These are phyloP conservation scores for Tokudaia tokunoshimensis DNA, from an alignment of 2,797 vertebrate species.

Conservation along the genomic window DNA sequence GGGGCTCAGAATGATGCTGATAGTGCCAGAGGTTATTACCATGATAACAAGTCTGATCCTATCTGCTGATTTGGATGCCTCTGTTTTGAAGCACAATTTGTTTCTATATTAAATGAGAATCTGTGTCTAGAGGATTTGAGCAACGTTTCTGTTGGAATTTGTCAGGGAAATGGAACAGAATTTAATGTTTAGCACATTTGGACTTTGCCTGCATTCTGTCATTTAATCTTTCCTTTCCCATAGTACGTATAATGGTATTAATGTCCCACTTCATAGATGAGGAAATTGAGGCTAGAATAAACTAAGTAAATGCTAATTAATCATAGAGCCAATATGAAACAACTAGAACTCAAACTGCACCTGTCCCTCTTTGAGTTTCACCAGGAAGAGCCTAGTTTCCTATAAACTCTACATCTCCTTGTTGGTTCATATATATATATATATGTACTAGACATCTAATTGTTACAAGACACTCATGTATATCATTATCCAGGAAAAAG, in stretches of 20 bases:
- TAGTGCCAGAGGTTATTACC: not conserved
- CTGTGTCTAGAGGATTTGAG: not conserved
- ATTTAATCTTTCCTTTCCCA: not conserved
- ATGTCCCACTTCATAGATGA: not conserved
- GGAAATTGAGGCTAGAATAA: not conserved
- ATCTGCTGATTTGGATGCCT: conserved; percentile 11
- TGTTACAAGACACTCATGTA: not conserved
- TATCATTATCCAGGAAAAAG: not conserved
- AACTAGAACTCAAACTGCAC: not conserved
- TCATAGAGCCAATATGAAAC: not conserved
- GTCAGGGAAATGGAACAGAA: not conserved
- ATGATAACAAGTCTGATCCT: conserved; percentile 28
- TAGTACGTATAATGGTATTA: no score
- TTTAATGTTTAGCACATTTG: not conserved
- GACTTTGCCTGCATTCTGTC: not conserved
- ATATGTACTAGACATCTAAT: not conserved
- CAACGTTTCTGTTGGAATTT: not conserved
- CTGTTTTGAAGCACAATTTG: not conserved
- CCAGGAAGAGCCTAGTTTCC: not conserved
- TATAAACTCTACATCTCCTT: not conserved
- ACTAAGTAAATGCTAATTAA: not conserved
- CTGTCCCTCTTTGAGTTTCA: not conserved
- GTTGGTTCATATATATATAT: not conserved
- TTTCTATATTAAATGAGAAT: conserved; percentile 24
- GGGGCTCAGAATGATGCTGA: not conserved